Evolutionary conservation across 2,888 invertebrate species (phyloP).

Genomic region (Clivina fossor): DNA sequence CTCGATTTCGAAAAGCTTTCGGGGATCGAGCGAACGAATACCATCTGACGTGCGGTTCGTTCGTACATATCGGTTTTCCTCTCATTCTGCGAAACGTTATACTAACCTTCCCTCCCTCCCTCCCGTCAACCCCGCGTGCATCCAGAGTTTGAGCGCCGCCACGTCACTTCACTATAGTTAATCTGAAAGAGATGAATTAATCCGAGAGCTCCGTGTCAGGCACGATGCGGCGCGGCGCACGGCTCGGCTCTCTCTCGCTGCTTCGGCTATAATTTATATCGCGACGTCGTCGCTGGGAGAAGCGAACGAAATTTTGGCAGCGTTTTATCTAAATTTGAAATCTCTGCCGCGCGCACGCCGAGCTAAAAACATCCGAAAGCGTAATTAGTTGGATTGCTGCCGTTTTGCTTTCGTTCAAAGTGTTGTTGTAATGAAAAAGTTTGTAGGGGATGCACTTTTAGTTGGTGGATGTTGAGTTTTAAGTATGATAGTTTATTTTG

Average conservation of each 20-base stretch:
- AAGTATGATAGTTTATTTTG: no score
- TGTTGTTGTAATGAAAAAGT: slow-evolving; percentile 53
- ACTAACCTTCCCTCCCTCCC: slow-evolving; percentile 1
- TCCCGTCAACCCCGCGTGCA: neutral
- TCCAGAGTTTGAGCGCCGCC: slow-evolving; percentile 42
- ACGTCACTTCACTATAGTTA: slow-evolving; percentile 53
- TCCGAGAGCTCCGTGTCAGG: slow-evolving; percentile 54
- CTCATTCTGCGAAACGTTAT: neutral
- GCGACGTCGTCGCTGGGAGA: slow-evolving; percentile 46
- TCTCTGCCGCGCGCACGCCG: slow-evolving; percentile 46
- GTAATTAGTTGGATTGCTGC: slow-evolving; percentile 54
- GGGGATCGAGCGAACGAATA: slow-evolving; percentile 1
- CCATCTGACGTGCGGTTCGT: slow-evolving; percentile 19
- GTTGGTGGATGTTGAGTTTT: no score
- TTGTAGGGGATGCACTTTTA: no score
- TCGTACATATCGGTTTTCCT: slow-evolving; percentile 17
- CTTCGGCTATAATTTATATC: slow-evolving; percentile 52
- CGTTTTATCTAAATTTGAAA: slow-evolving; percentile 56
- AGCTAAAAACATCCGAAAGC: slow-evolving; percentile 46
- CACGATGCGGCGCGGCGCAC: no score
- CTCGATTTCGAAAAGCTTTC: no score
- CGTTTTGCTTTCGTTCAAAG: slow-evolving; percentile 43
- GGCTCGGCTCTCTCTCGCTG: no score
- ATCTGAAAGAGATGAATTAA: slow-evolving; percentile 57
- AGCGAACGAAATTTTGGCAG: slow-evolving; percentile 55